Conservation (phyloP, 2,888 invertebrate genomes). For the Merodon equestris region DNA sequence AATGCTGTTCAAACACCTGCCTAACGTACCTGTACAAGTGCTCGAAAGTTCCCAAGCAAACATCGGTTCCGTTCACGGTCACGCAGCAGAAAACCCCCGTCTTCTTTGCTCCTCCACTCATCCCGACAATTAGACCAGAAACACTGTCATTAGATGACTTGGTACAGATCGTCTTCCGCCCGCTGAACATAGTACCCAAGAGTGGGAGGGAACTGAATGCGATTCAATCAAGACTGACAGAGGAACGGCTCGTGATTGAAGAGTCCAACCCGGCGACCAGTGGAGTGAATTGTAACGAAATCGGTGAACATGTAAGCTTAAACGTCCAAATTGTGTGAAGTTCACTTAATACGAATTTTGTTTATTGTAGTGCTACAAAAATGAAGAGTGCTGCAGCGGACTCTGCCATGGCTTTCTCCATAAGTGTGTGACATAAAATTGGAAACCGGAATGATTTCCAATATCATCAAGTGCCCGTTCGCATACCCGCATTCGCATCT, state of each 20-base stretch:
- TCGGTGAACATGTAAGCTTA: slow-evolving; percentile 70
- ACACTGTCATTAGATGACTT: slow-evolving; percentile 5
- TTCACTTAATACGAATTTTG: not conserved
- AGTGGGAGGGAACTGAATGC: slow-evolving; percentile 25
- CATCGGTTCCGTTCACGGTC: not conserved
- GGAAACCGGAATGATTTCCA: not conserved
- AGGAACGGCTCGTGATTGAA: not conserved
- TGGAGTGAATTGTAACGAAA: slow-evolving; percentile 61
- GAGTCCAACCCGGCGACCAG: slow-evolving; percentile 1
- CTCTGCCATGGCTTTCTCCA: slow-evolving; percentile 76
- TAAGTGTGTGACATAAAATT: slow-evolving; percentile 75
- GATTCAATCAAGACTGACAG: slow-evolving; percentile 15
- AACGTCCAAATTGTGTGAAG: not conserved
- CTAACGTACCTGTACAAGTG: slow-evolving; percentile 74
- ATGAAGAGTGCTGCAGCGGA: slow-evolving; percentile 74
- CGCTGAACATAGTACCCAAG: not conserved
- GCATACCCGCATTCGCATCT: no score
- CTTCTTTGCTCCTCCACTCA: not conserved
- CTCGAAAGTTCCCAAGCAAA: slow-evolving; percentile 46
- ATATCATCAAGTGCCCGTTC: no score
- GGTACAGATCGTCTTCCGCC: slow-evolving; percentile 29
- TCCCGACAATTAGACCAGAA: not conserved
- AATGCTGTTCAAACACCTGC: slow-evolving; percentile 77
- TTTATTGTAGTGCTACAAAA: slow-evolving; percentile 72
- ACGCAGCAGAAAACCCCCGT: not conserved